These are phyloP conservation scores for Drosophila miranda DNA, from an alignment of 1,140 invertebrate genomes.

Conservation along the genomic window DNA sequence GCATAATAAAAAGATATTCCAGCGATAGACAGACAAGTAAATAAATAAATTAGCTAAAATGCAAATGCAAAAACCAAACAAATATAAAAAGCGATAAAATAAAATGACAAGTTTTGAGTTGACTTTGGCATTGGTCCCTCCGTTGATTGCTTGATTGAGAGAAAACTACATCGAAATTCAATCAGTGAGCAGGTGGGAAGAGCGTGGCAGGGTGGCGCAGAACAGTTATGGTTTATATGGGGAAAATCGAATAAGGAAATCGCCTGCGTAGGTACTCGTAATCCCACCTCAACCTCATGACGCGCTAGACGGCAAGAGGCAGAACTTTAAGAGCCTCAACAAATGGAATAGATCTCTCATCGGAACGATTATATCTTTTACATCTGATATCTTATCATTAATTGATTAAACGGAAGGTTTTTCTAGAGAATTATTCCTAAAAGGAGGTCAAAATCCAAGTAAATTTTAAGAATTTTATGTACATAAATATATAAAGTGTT, in stretches of 20 bases:
- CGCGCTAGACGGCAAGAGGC: neutral
- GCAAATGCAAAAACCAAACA: constrained; percentile 25
- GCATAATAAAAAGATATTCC: constrained; percentile 53
- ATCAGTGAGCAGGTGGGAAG: constrained; percentile 30
- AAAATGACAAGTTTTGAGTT: constrained; percentile 48
- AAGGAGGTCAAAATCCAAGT: too few species aligned
- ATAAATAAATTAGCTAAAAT: constrained; percentile 47
- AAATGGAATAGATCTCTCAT: too few species aligned
- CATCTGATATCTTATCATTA: too few species aligned
- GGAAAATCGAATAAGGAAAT: constrained; percentile 7
- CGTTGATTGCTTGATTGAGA: constrained; percentile 27
- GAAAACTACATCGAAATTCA: constrained; percentile 57
- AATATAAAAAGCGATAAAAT: constrained; percentile 45
- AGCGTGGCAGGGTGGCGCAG: neutral
- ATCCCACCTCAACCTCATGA: constrained; percentile 2
- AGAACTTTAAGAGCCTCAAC: neutral
- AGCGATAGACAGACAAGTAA: constrained; percentile 55
- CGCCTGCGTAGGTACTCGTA: constrained; percentile 20
- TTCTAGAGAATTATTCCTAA: too few species aligned
- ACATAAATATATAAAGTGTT: too few species aligned
- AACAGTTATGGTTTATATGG: constrained; percentile 7
- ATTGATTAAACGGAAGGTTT: too few species aligned
- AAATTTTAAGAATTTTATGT: too few species aligned
- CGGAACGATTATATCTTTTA: too few species aligned
- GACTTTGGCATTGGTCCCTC: constrained; percentile 45